Evolutionary conservation across 2,888 invertebrate genomes (phyloP).

Genomic region (Hedychridium roseum): DNA sequence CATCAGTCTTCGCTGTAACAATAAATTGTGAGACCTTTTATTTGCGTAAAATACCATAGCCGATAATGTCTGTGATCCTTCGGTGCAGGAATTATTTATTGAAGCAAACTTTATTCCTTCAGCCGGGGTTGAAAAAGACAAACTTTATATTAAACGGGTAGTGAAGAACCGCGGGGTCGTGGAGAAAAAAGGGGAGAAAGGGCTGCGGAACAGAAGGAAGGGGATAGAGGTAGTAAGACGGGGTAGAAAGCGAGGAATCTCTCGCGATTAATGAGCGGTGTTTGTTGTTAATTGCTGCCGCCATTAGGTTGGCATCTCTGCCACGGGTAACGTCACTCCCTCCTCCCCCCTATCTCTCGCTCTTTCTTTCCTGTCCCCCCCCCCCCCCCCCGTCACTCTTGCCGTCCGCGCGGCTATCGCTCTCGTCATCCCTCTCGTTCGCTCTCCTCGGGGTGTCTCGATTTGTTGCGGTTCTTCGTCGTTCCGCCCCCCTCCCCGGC

Average conservation of each 20-base stretch:
- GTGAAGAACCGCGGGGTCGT: constrained; percentile 16
- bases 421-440: too few species aligned
- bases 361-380: constrained; percentile 6
- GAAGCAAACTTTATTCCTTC: too few species aligned
- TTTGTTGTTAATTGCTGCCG: constrained; percentile 64
- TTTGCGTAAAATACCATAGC: too few species aligned
- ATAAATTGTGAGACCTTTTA: too few species aligned
- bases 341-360: constrained; percentile 11
- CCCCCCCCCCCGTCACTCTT: too few species aligned
- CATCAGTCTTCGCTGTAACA: too few species aligned
- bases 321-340: constrained; percentile 31
- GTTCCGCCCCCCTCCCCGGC: not conserved
- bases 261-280: constrained; percentile 64
- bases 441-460: too few species aligned
- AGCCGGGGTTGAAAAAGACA: too few species aligned
- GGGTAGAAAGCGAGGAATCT: constrained; percentile 35
- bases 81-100: too few species aligned
- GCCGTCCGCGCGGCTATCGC: too few species aligned
- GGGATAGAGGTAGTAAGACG: constrained; percentile 14
- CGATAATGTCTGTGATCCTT: too few species aligned
- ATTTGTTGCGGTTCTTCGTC: not conserved
- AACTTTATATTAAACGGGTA: too few species aligned
- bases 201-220: constrained; percentile 17
- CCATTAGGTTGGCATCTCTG: constrained; percentile 63
- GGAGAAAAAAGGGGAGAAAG: constrained; percentile 18